Evolutionary conservation across 35 echinoderm and acorn worm genomes (phyloP), one percentile per base, ranked within the genome.

Genomic region (Amphiura filiformis): DNA sequence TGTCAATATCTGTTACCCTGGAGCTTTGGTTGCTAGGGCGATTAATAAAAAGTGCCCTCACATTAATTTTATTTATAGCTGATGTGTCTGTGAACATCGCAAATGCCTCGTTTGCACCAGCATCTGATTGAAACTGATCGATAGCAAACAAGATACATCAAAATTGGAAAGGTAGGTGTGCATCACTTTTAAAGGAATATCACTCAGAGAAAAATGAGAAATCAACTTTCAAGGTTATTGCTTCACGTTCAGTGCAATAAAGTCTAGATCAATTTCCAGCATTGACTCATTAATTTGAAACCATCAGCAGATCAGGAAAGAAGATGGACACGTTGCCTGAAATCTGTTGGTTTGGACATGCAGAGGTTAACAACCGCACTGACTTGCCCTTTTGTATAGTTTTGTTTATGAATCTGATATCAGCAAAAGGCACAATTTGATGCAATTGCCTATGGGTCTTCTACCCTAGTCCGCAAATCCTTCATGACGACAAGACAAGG

Each of bases 361-460:
- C 28, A 70, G 28, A 70, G 61, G 61, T 70, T 70, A 70, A 70
- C 61, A 70, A 11, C 61, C 61, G 61, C 61, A 13, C 9, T 70
- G 61, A 70, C 28, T 70, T 70, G 61, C 17, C 61, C 61, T 70
- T 70, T 47, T 70, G 2, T 70, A 70, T 70, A 30, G 61, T 70
- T 70, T 70, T 70, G 61, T 70, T 70, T 70, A 70, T 70, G 61
- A 70, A 70, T 70, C 61, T 70, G 61, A 70, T 70, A 70, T 70
- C 26, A 70, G 44, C 61, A 70, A 18, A 70, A n/a, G 61, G 11
- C 61, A 70, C 61, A 15, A 70, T 70, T 70, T 11, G 26, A 15
- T 11, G 9, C 28, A 70, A 70, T 70, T 70, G 61, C 61, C 61
- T 47, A 70, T n/a, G 26, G 61, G 61, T n/a, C 61, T 70, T 30